Base-by-base conservation (phyloP, 35 echinoderm and acorn worm species). In the Holothuria glaberrima region DNA sequence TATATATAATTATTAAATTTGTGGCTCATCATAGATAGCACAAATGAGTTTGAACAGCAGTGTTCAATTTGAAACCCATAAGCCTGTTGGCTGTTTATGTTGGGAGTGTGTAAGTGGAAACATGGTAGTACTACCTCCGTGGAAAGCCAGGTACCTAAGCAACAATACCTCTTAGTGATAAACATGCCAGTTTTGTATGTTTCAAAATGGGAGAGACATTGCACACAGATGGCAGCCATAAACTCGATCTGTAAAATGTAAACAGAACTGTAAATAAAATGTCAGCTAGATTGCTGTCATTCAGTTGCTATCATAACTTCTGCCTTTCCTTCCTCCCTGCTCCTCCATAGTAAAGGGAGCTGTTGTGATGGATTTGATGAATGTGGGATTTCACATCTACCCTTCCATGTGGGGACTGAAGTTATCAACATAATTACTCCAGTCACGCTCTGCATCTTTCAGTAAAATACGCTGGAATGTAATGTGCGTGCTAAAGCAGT, bases 221-320 rank as follows among this genome's bases (percentile, higher is more conserved):
- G 18, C 38, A 24, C 35, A 41, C 74, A 78, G 36, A 78, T 78
- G 74, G 74, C 22, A 48, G 14, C 44, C 29, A 32, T 78, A 78
- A 78, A 78, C 36, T 27, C 50, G 38, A 52, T 41, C 36, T n/a
- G 74, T 12, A 52, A 50, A 48, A 78, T 78, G 41, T 78, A 78
- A 78, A 78, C 74, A 78, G 29, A 78, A 48, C 50, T 78, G 74
- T 78, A 78, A 78, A 78, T 78, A 78, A 78, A 78, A 21, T 19
- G 35, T n/a, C 35, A 78, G 38, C 21, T 41, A 78, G 74, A 78
- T n/a, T 24, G 35, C 74, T 50, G 5, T 27, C 13, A 69, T 7
- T 48, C 74, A 0, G 16, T 54, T 54, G 10, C 50, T 14, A 9
- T 54, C 5, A 5, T 54, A 54, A 46, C 44, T 4, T 10, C 16